phyloP scores from a whole-genome alignment of 1,140 invertebrate genomes.

The Hylaeus anthracinus region DNA sequence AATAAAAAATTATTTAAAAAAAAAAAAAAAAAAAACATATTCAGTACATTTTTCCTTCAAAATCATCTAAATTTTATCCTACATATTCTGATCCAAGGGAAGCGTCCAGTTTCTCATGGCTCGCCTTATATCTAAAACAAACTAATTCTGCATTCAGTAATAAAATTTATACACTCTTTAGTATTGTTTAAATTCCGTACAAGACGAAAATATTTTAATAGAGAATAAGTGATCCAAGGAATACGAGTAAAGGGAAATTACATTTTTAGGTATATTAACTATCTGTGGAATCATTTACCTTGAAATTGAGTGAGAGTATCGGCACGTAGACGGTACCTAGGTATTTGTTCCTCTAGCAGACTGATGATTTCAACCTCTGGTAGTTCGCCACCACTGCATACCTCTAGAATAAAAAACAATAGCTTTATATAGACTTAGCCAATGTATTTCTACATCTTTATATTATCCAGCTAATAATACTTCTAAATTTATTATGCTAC shows the following conservation, averaged over 20 bases:
- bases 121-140: neutral
- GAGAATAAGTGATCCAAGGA: neutral
- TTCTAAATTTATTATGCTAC: neutral
- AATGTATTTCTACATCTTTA: neutral
- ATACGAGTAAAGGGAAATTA: neutral
- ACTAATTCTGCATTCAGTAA: neutral
- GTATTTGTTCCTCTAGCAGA: slow-evolving; percentile 96
- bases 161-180: neutral
- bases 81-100: too few relatives aligned
- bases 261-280: neutral
- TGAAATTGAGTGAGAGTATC: slow-evolving; percentile 96
- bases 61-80: too few relatives aligned
- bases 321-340: slow-evolving; percentile 94
- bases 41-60: too few relatives aligned
- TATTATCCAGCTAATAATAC: too few relatives aligned
- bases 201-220: too few relatives aligned
- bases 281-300: slow-evolving; percentile 82
- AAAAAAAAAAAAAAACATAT: too few relatives aligned
- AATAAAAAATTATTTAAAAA: too few relatives aligned
- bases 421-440: neutral
- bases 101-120: too few relatives aligned
- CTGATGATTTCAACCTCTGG: slow-evolving; percentile 97
- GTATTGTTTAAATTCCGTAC: too few relatives aligned
- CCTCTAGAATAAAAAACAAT: slow-evolving; percentile 82
- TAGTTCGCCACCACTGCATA: slow-evolving; percentile 92